Evolutionary conservation across 2,113 vertebrate genomes (phyloP).

Genomic region (Entomyzon cyanotis): DNA sequence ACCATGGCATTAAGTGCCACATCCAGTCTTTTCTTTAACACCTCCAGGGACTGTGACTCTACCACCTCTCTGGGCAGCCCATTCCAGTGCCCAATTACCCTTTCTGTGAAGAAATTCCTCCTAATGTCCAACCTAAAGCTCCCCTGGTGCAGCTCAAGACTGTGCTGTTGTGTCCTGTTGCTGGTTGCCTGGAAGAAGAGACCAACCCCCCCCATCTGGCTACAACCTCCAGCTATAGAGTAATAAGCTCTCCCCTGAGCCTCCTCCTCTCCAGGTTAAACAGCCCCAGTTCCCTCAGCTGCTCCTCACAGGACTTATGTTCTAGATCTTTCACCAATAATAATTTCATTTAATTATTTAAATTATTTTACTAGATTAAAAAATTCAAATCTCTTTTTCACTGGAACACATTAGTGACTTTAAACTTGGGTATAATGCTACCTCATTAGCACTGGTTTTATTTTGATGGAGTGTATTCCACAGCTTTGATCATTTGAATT

Average conservation of each 20-base stretch:
- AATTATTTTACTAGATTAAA: background rate
- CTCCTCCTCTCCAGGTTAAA: background rate
- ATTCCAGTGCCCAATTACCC: background rate
- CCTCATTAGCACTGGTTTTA: background rate
- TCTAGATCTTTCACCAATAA: background rate
- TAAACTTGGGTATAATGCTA: background rate
- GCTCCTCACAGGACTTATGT: background rate
- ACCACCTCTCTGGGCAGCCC: background rate
- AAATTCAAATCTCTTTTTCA: background rate
- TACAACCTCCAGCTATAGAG: background rate
- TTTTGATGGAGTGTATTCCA: background rate
- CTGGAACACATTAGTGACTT: background rate
- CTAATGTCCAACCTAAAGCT: background rate
- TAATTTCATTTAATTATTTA: background rate
- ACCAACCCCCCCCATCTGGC: accelerated
- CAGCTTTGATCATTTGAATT: background rate
- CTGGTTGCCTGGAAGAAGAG: background rate
- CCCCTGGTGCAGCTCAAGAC: background rate
- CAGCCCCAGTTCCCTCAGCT: background rate
- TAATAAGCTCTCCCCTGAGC: background rate
- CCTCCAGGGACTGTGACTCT: background rate
- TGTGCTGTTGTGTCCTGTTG: background rate
- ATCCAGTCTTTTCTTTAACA: background rate
- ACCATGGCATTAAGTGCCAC: background rate
- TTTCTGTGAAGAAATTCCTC: background rate